Conservation (phyloP, 2,113 vertebrate genomes). For the Sminthopsis crassicaudata region DNA sequence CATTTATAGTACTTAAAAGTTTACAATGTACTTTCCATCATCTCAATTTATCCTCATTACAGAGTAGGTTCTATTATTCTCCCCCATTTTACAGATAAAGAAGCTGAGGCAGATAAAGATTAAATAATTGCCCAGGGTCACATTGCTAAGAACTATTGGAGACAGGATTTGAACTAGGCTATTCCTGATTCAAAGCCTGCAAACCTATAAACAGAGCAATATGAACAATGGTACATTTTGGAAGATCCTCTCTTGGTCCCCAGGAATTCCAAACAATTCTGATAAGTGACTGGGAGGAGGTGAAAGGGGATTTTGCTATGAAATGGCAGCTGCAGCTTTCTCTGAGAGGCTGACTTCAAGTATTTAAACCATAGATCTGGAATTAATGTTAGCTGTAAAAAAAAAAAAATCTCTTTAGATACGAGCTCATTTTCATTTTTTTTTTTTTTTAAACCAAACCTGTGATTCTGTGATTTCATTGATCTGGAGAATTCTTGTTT, state of each 20-base stretch:
- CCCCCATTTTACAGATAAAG: not conserved
- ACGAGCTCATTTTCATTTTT: not conserved
- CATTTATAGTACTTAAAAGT: not conserved
- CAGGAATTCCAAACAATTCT: not conserved
- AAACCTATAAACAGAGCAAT: not conserved
- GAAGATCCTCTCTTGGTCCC: not conserved
- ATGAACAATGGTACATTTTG: not conserved
- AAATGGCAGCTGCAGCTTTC: not conserved
- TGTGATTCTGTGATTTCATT: not conserved
- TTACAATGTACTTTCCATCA: not conserved
- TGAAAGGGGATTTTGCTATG: not conserved
- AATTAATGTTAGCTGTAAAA: not conserved
- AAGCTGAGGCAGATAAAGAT: not conserved
- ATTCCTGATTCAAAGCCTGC: not conserved
- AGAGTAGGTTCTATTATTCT: not conserved
- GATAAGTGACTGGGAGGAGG: not conserved
- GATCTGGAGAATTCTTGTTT: not conserved
- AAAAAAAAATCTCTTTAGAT: not conserved
- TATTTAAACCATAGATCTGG: not conserved
- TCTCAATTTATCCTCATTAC: not conserved
- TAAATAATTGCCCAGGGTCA: not conserved
- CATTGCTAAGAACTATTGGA: not conserved
- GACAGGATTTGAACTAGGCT: not conserved
- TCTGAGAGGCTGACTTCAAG: not conserved
- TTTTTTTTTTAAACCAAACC: not conserved